phyloP scores from a whole-genome alignment of 2,113 vertebrate genomes.

The Elephantulus edwardii region DNA sequence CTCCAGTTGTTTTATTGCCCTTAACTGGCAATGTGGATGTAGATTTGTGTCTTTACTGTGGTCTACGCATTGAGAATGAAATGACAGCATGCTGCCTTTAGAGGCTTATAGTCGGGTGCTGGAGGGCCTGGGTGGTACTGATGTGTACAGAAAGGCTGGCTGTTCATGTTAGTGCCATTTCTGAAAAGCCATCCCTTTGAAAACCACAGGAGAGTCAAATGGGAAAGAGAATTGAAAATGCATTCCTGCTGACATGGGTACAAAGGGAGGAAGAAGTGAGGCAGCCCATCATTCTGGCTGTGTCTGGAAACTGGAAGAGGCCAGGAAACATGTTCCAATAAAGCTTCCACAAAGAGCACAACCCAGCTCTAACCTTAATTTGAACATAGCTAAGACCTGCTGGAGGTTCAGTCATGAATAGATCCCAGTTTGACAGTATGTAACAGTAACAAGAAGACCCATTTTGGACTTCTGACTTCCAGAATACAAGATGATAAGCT shows the following conservation, averaged over 20 bases:
- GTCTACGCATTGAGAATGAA: neutral
- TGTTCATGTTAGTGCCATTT: neutral
- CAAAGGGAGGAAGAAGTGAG: neutral
- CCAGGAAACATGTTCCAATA: neutral
- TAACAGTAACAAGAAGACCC: no score
- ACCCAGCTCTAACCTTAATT: neutral
- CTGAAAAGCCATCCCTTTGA: neutral
- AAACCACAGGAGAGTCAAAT: neutral
- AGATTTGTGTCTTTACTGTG: neutral
- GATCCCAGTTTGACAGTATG: no score
- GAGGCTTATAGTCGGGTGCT: neutral
- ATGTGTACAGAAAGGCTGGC: neutral
- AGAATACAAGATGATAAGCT: neutral
- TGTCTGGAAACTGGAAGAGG: neutral
- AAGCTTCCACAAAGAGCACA: neutral
- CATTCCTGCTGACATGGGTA: neutral
- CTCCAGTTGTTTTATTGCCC: neutral
- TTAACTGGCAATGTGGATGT: neutral
- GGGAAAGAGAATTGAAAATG: neutral
- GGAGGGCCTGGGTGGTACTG: neutral
- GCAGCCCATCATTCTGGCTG: neutral
- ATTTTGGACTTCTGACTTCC: neutral
- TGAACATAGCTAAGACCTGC: no score
- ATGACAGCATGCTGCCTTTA: neutral
- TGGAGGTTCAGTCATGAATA: no score